A percentile compares a stretch with the other conserved stretches of the same genome.
Conservation (phyloP, 2,113 vertebrate genomes). For the Apistogramma diplotaenia region DNA sequence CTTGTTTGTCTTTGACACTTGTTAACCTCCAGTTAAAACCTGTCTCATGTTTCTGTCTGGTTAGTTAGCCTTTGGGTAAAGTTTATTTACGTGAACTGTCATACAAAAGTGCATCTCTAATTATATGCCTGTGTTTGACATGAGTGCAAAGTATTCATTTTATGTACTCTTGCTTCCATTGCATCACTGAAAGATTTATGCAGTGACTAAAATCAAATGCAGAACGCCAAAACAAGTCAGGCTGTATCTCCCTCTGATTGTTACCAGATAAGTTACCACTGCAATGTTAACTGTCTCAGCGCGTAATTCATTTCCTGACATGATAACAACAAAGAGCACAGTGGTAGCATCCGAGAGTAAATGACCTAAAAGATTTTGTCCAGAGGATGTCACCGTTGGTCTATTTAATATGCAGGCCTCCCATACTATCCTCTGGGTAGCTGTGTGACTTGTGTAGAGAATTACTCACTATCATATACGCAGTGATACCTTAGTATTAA, state of each 20-base stretch:
- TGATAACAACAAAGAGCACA: background rate
- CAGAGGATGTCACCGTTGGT: conserved; percentile 62
- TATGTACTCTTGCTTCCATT: conserved; percentile 13
- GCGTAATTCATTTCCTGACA: background rate
- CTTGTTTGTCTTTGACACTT: conserved; percentile 31
- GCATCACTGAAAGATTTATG: conserved; percentile 11
- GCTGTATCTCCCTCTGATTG: background rate
- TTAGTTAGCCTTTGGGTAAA: conserved; percentile 17
- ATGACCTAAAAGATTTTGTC: conserved; percentile 9
- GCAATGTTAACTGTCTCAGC: background rate
- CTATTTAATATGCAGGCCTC: conserved; percentile 1
- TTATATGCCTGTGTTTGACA: conserved; percentile 48
- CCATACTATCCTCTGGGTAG: background rate
- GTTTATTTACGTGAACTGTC: conserved; percentile 30
- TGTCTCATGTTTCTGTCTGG: conserved; percentile 43
- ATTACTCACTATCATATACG: background rate
- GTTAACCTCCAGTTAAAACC: conserved; percentile 40
- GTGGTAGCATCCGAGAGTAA: background rate
- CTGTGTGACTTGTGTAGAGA: background rate
- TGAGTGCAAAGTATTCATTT: conserved; percentile 18
- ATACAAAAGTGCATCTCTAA: conserved; percentile 33
- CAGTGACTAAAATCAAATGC: background rate
- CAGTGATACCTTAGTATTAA: background rate
- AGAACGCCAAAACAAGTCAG: background rate
- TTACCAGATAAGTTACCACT: background rate